Percentiles rank a stretch among this genome's conserved stretches.
phyloP scores from a whole-genome alignment of 1,140 invertebrate genomes.

The Eupristina koningsbergeri region DNA sequence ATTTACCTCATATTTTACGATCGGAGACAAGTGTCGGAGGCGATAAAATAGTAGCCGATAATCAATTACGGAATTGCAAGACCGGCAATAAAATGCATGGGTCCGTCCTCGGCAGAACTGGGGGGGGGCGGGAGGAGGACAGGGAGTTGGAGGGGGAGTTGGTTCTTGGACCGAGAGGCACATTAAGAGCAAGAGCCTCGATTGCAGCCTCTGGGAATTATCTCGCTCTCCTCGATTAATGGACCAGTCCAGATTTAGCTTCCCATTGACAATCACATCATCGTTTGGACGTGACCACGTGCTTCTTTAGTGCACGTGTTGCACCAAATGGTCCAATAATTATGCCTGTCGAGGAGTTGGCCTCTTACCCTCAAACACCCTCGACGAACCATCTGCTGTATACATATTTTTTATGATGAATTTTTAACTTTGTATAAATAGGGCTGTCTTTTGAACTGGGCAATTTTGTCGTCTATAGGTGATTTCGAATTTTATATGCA shows the following conservation, averaged over 20 bases:
- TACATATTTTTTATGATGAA: too few relatives aligned
- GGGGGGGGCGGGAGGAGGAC: too few relatives aligned
- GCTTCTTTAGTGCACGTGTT: conserved; percentile 9
- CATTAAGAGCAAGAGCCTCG: background rate
- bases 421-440: too few relatives aligned
- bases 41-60: too few relatives aligned
- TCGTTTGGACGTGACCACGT: background rate
- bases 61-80: conserved; percentile 16
- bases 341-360: conserved; percentile 14
- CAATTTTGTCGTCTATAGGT: too few relatives aligned
- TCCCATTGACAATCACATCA: conserved; percentile 25
- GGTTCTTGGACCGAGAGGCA: background rate
- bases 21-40: background rate
- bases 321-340: conserved; percentile 10
- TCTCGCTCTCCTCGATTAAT: background rate
- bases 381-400: too few relatives aligned
- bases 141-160: too few relatives aligned
- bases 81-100: conserved; percentile 14
- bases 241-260: background rate
- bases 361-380: background rate
- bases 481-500: too few relatives aligned
- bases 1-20: background rate
- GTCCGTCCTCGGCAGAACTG: background rate
- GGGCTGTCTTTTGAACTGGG: too few relatives aligned
- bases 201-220: background rate